These are phyloP conservation scores for Silurus asotus DNA, from an alignment of 2,113 vertebrate genomes.

Conservation along the genomic window DNA sequence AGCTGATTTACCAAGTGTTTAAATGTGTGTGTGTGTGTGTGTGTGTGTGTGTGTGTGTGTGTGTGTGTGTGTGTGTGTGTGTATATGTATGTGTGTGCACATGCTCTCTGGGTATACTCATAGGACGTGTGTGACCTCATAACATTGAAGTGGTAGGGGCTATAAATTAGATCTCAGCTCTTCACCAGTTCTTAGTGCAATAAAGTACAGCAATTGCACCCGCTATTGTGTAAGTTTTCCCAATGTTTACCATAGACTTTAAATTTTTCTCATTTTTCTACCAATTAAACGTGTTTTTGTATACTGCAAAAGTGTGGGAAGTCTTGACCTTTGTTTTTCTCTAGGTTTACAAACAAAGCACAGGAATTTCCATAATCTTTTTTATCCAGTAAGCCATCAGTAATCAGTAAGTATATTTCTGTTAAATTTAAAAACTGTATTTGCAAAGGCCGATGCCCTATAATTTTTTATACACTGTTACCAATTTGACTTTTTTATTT, in stretches of 20 bases:
- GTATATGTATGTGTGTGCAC: background rate
- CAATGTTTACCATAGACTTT: background rate
- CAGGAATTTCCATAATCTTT: constrained; percentile 46
- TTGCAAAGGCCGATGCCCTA: background rate
- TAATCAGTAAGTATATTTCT: constrained; percentile 54
- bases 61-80: background rate
- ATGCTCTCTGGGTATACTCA: constrained; percentile 49
- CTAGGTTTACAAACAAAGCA: constrained; percentile 51
- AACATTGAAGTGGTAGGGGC: constrained; percentile 64
- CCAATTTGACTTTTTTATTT: background rate
- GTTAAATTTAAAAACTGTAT: background rate
- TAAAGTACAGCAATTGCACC: constrained; percentile 3
- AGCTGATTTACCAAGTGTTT: constrained; percentile 56
- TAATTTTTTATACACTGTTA: background rate
- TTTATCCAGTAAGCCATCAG: constrained; percentile 29
- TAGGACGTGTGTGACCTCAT: constrained; percentile 59
- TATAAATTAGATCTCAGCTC: constrained; percentile 70
- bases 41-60: background rate
- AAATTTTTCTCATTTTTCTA: background rate
- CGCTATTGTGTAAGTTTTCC: constrained; percentile 55
- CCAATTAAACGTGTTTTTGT: background rate
- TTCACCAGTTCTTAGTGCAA: constrained; percentile 52
- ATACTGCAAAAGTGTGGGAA: background rate
- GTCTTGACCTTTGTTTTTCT: constrained; percentile 9
- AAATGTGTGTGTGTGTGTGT: background rate